A percentile compares a stretch with the other conserved stretches of the same genome.
Conservation (phyloP, 2,113 vertebrate species). For the Corydoras maculifer region DNA sequence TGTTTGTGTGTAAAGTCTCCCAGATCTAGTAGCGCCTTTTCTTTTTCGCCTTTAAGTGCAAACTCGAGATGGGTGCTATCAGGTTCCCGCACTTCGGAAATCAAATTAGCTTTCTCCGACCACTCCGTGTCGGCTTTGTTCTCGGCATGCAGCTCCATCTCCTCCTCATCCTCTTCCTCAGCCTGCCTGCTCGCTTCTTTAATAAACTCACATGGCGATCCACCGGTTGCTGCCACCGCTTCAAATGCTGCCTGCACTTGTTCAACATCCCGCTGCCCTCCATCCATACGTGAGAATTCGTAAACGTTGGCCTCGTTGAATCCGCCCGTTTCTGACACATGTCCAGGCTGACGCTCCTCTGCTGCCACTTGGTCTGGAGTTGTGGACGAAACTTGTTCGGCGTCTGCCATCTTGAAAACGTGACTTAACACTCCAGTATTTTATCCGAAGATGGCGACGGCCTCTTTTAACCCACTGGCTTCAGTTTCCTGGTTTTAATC, state of each 20-base stretch:
- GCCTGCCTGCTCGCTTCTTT: conserved; percentile 17
- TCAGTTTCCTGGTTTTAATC: conserved; percentile 6
- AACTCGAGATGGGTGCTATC: conserved; percentile 16
- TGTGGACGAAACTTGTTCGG: conserved; percentile 56
- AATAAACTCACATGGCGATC: not conserved
- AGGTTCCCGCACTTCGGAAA: conserved; percentile 20
- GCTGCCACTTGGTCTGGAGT: conserved; percentile 50
- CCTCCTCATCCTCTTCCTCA: not conserved
- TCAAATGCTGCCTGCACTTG: not conserved
- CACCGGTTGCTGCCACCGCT: conserved; percentile 1
- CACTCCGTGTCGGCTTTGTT: conserved; percentile 31
- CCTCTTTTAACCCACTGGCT: not conserved
- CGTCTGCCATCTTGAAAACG: conserved; percentile 63
- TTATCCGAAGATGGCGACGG: conserved; percentile 4
- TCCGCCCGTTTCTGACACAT: conserved; percentile 34
- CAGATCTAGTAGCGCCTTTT: conserved; percentile 1
- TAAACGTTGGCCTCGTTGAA: conserved; percentile 20
- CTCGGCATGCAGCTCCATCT: conserved; percentile 38
- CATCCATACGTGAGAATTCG: not conserved
- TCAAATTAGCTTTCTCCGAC: conserved; percentile 10
- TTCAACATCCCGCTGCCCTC: conserved; percentile 21
- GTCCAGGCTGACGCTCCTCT: conserved; percentile 42
- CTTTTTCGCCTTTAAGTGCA: conserved; percentile 5
- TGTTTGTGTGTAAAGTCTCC: not conserved
- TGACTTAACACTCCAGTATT: conserved; percentile 31